Evolutionary conservation across 2,888 invertebrate genomes (phyloP).

Genomic region (Hemistola chrysoprasaria): DNA sequence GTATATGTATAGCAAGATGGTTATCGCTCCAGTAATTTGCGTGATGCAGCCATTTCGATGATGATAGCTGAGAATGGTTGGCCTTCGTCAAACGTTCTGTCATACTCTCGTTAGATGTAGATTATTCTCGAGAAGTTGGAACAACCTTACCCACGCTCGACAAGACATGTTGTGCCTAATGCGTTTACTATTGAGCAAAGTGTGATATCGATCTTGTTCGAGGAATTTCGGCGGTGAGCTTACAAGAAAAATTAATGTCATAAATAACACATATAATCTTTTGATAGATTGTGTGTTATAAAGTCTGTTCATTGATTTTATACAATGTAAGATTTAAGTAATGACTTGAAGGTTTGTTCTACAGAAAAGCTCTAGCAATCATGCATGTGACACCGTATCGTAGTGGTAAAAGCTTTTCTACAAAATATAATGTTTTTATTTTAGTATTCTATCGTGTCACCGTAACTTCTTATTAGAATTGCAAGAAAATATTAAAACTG

Average conservation of each 20-base stretch:
- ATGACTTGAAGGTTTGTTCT: too few species aligned
- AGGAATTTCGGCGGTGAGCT: constrained; percentile 41
- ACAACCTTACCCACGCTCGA: constrained; percentile 61
- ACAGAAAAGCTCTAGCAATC: too few species aligned
- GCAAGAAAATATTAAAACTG: neutral
- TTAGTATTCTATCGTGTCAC: too few species aligned
- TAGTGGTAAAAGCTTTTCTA: too few species aligned
- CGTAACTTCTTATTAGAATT: too few species aligned
- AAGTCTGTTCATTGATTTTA: neutral
- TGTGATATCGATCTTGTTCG: constrained; percentile 66
- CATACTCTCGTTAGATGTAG: constrained; percentile 53
- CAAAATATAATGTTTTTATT: too few species aligned
- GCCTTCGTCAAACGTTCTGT: constrained; percentile 53
- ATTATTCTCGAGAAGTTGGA: constrained; percentile 44
- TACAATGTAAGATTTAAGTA: too few species aligned
- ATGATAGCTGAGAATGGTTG: constrained; percentile 52
- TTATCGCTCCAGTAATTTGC: constrained; percentile 64
- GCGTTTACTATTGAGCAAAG: constrained; percentile 61
- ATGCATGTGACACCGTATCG: too few species aligned
- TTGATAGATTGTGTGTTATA: constrained; percentile 17
- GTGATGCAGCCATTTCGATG: constrained; percentile 66
- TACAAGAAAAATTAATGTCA: constrained; percentile 52
- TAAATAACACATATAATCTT: constrained; percentile 42
- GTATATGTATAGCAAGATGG: constrained; percentile 44
- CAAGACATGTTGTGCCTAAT: constrained; percentile 58